Evolutionary conservation across 23 tunicate species (phyloP).

Genomic region (Clavelina lepadiformis): DNA sequence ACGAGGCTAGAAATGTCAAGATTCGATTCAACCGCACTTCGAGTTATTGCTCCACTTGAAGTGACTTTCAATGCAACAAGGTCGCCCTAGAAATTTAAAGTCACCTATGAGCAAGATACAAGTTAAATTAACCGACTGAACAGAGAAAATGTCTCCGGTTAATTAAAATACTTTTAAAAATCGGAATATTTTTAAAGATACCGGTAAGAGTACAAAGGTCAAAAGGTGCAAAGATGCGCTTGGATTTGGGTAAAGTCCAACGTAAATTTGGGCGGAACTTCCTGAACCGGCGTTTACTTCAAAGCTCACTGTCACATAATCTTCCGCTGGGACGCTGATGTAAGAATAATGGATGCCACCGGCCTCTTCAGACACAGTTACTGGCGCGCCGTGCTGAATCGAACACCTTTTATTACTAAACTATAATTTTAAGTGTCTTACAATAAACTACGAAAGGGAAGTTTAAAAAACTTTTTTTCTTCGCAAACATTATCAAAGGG

Average conservation of each 20-base stretch:
- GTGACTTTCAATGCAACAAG: no score
- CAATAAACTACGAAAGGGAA: not conserved
- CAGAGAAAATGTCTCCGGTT: no score
- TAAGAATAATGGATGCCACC: not conserved
- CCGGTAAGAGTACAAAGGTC: not conserved
- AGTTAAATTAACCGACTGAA: no score
- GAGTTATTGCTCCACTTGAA: no score
- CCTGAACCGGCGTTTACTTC: not conserved
- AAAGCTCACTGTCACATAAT: not conserved
- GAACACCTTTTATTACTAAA: not conserved
- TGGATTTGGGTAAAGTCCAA: slow-evolving; percentile 17
- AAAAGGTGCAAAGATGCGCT: not conserved
- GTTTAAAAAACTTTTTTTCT: not conserved
- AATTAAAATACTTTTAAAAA: no score
- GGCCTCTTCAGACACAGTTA: not conserved
- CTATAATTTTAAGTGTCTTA: not conserved
- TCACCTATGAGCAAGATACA: no score
- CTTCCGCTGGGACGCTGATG: not conserved
- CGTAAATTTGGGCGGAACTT: not conserved
- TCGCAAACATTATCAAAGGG: not conserved
- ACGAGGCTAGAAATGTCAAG: no score
- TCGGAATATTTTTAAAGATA: no score
- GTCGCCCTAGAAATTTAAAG: no score
- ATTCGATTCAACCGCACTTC: no score
- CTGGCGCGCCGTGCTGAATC: not conserved